Base-by-base conservation (phyloP, 2,888 invertebrate species). In the Ariolimax columbianus region DNA sequence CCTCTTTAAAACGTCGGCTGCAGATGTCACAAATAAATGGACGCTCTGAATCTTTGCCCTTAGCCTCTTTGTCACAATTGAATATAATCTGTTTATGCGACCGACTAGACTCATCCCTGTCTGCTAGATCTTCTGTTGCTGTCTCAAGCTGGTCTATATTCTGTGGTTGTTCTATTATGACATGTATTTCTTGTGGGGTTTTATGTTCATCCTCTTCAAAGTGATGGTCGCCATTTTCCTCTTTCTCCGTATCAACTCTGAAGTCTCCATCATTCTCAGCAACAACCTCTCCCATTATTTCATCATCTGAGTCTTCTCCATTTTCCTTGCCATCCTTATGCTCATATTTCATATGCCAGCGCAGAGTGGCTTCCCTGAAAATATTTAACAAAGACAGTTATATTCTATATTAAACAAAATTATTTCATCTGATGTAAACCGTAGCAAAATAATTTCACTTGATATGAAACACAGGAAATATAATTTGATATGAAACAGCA, bases 341-440 rank as follows among this genome's bases (percentile, higher is more conserved):
- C 43, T 92, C 92, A 87, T 90, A 91, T 80, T 91, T 89, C 55
- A 91, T 87, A 83, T 93, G 93, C 82, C 92, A 90, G 43, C 90
- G 88, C 33, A 93, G 86, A n/a, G 91, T 90, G 26, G 93, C 92
- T 84, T 91, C 92, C 75, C 93, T 92, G 78, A 38, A 83, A 83
- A 72, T 47, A 40, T 38, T 36, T 66, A 33, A 66, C 30, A 66
- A 30, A 9, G 17, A 33, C 30, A 30, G 66, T 33, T 66, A 66
- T 7, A 66, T 40, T 40, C 1, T 43, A 47, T 43, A 73, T 73
- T 3, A 70, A 36, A 47, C 47, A 47, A 14, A 7, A 47, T 47
- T 14, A 7, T 47, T 47, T 47, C 66, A 66, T 66, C 30, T 26
- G 30, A 66, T 66, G 11, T 30, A 66, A 47, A 7, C 7, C 47